A percentile compares a stretch with the other conserved stretches of the same genome.
phyloP scores from a whole-genome alignment of 2,888 invertebrate genomes.

The Lathronympha strigana region DNA sequence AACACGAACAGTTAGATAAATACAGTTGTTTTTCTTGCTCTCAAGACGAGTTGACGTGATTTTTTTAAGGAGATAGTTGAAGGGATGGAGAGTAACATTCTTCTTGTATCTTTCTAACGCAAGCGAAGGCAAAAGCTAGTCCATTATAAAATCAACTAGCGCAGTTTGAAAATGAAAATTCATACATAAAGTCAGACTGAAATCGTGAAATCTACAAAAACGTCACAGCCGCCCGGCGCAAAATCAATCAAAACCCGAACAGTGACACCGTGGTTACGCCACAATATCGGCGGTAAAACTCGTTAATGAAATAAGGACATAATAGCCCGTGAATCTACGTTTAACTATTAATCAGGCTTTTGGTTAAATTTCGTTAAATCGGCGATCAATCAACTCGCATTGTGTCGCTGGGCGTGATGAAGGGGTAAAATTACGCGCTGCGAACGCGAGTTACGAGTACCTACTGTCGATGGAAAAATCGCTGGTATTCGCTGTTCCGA shows the following conservation, averaged over 20 bases:
- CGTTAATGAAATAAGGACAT: slow-evolving; percentile 43
- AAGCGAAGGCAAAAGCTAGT: no score
- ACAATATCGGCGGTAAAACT: slow-evolving; percentile 22
- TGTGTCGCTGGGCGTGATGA: slow-evolving; percentile 41
- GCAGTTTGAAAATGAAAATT: no score
- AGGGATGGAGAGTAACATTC: no score
- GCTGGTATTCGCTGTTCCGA: slow-evolving; percentile 3
- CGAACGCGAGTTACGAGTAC: slow-evolving; percentile 33
- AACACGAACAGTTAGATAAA: no score
- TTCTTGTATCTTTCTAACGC: no score
- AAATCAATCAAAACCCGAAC: slow-evolving; percentile 17
- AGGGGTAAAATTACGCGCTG: slow-evolving; percentile 40
- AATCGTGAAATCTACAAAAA: neutral
- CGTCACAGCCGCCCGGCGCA: neutral
- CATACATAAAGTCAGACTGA: no score
- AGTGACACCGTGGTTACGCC: slow-evolving; percentile 22
- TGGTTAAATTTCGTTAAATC: slow-evolving; percentile 43
- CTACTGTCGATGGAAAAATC: slow-evolving; percentile 18
- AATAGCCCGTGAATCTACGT: slow-evolving; percentile 41
- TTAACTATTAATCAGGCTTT: slow-evolving; percentile 43
- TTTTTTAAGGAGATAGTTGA: no score
- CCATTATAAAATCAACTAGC: no score
- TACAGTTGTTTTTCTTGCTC: no score
- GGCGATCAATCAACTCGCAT: slow-evolving; percentile 42
- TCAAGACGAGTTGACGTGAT: no score